Evolutionary conservation across 2,888 invertebrate genomes (phyloP).

Genomic region (Lottia gigantea): DNA sequence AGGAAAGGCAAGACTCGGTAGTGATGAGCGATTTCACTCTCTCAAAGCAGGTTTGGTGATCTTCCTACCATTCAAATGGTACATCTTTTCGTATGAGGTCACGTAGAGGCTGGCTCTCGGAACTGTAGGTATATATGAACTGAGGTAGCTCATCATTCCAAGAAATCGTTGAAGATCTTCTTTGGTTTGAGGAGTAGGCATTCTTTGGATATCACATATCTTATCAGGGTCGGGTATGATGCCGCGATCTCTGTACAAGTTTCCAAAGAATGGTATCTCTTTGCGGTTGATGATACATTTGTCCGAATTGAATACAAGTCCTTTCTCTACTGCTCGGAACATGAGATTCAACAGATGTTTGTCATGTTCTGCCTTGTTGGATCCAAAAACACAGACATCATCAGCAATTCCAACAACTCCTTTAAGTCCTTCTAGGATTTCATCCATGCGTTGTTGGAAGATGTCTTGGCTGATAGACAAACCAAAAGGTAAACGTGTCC

Average conservation of each 20-base stretch:
- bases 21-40: constrained; percentile 17
- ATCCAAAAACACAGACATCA: constrained; percentile 21
- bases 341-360: constrained; percentile 22
- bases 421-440: constrained; percentile 15
- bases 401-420: constrained; percentile 27
- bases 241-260: constrained; percentile 18
- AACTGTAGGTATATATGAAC: constrained; percentile 22
- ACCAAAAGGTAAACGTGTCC: constrained; percentile 24
- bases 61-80: constrained; percentile 26
- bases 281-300: constrained; percentile 18
- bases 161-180: constrained; percentile 29
- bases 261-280: constrained; percentile 26
- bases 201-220: constrained; percentile 23
- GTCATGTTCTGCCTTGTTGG: constrained; percentile 25
- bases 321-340: constrained; percentile 15
- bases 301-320: constrained; percentile 29
- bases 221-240: constrained; percentile 27
- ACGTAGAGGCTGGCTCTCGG: constrained; percentile 12
- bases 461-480: constrained; percentile 27
- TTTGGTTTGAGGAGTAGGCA: constrained; percentile 23
- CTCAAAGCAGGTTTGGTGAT: constrained; percentile 22
- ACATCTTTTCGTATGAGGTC: constrained; percentile 28
- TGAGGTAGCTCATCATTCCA: constrained; percentile 27
- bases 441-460: constrained; percentile 23
- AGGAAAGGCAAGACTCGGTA: constrained; percentile 11